Evolutionary conservation across 2,113 vertebrate genomes (phyloP).

Genomic region (Entelurus aequoreus): DNA sequence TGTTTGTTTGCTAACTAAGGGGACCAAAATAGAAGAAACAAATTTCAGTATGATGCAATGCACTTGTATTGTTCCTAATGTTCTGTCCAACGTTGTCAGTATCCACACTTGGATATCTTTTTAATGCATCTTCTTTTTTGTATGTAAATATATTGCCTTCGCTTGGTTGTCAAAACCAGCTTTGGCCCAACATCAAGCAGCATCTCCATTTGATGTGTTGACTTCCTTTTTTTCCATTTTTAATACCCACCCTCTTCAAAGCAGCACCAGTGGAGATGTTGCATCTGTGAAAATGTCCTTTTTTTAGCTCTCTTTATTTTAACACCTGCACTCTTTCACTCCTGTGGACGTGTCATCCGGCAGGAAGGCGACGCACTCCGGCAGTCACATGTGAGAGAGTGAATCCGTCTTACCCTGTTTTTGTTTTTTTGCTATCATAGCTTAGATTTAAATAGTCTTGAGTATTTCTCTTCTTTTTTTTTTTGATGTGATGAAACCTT

Average conservation of each 20-base stretch:
- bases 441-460: slow-evolving; percentile 13
- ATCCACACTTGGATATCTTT: neutral
- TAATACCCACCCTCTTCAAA: slow-evolving; percentile 1
- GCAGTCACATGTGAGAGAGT: slow-evolving; percentile 60
- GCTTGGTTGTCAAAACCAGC: neutral
- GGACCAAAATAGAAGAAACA: neutral
- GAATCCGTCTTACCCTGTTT: slow-evolving; percentile 31
- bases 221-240: neutral
- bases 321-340: slow-evolving; percentile 46
- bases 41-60: neutral
- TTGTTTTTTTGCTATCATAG: slow-evolving; percentile 23
- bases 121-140: neutral
- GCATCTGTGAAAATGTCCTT: neutral
- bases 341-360: slow-evolving; percentile 14
- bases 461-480: neutral
- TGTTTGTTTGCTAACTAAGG: no score
- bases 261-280: neutral
- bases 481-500: slow-evolving; percentile 2
- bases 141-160: neutral
- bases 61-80: neutral
- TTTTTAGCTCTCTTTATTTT: slow-evolving; percentile 30
- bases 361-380: slow-evolving; percentile 52
- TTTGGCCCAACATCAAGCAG: slow-evolving; percentile 14
- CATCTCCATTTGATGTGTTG: neutral
- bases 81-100: neutral